Base-by-base conservation (phyloP, 1,140 invertebrate genomes). In the Tenebrio molitor region DNA sequence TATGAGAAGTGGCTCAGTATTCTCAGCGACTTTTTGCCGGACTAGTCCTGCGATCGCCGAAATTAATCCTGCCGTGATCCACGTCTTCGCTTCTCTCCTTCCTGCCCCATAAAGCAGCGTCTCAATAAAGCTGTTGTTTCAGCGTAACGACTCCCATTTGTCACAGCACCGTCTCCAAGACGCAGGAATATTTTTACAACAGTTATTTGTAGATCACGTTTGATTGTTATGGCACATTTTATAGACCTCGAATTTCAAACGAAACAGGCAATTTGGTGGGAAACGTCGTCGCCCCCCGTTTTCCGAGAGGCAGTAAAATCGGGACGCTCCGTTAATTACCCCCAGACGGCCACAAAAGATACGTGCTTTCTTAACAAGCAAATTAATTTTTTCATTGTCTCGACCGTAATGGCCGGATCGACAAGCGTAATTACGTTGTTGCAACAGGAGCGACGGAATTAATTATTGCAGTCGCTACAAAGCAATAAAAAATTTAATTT, bases 41-140 rank as follows among this genome's bases (percentile, higher is more conserved):
- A 44, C 14, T 17, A 3, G 44, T 17, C 15, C 7, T 19, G 23
- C 44, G 19, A 50, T 50, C 4, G 10, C 14, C 19, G 10, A 17
- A 50, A 50, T 50, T 50, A 17, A 50, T 4, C 10, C 29, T 50
- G 16, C 23, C 23, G 23, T 50, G 29, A 33, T 50, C 15, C 44
- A 19, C 15, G 23, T 29, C 29, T 58, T 29, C 23, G 29, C 14
- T 25, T 21, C 23, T 10, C 25, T 58, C 23, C 50, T 25, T 21
- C 29, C 29, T 58, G 12, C 23, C 12, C 21, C 8, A 8, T 29
- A 29, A 29, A 29, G 8, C 25, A 21, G 17, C 44, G 8, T 41
- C 67, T 69, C 70, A 76, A 74, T 76, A 76, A 76, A 68, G 73
- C 69, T 77, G 76, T 77, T 77, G 72, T 75, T 77, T 73, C 65